Percentiles rank a stretch among this genome's conserved stretches.
Conservation (phyloP, 2,797 vertebrate species). For the Ambastaia sidthimunki region DNA sequence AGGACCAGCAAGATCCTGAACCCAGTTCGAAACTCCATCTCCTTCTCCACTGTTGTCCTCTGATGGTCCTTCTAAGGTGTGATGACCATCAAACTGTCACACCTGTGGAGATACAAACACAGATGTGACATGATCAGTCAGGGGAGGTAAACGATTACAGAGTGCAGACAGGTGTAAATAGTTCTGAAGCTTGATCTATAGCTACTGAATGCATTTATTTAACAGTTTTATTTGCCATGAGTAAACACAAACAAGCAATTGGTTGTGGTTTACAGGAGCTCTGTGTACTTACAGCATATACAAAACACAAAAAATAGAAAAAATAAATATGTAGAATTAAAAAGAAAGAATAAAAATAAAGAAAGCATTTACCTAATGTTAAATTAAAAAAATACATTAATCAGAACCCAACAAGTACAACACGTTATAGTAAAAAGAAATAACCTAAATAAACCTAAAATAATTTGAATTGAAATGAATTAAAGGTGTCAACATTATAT, state of each 20-base stretch:
- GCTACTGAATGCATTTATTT: too few relatives aligned
- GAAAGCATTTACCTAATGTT: not conserved
- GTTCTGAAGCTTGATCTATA: too few relatives aligned
- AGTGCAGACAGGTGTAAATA: too few relatives aligned
- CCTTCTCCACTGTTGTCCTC: conserved; percentile 46
- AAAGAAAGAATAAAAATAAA: too few relatives aligned
- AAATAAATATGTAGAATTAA: not conserved
- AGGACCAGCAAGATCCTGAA: conserved; percentile 73
- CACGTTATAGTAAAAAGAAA: not conserved
- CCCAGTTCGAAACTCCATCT: conserved; percentile 78
- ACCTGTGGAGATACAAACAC: conserved; percentile 62
- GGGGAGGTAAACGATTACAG: not conserved
- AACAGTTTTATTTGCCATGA: not conserved
- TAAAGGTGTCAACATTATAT: too few relatives aligned
- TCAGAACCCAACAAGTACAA: not conserved
- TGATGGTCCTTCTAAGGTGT: conserved; percentile 62
- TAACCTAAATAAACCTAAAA: too few relatives aligned
- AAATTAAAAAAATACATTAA: not conserved
- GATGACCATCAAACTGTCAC: conserved; percentile 73
- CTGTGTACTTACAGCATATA: too few relatives aligned
- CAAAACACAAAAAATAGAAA: too few relatives aligned
- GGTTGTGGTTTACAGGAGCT: too few relatives aligned
- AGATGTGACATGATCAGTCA: conserved; percentile 60
- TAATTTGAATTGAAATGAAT: not conserved
- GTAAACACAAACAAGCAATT: too few relatives aligned